Base-by-base conservation (phyloP, 2,888 invertebrate species). In the Torymus aiolomorphi region DNA sequence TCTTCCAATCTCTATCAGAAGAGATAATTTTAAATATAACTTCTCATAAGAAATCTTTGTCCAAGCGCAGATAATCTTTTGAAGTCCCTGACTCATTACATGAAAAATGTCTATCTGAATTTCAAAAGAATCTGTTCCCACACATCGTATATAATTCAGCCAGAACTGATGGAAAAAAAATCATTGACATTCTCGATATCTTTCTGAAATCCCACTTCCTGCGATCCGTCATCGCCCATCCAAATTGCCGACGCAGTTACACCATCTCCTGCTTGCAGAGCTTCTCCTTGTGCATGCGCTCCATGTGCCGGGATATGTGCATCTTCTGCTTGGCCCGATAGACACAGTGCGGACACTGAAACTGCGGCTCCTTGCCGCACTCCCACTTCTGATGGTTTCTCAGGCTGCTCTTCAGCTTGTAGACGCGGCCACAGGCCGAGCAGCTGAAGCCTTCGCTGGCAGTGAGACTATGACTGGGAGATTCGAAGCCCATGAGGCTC, bases 371-470 rank as follows among this genome's bases (percentile, higher is more conserved):
- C 82, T 91, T 91, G 72, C 91, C 90, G 81, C 91, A 91, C 83
- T 91, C 90, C 81, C 88, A 87, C 62, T 86, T 87, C 71, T 85
- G 86, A 81, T 91, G 91, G 66, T 90, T 89, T 66, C 87, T 82
- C 61, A 91, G 84, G 56, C 89, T 88, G 78, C 86, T 84, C 63
- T 85, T 84, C 16, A 87, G 86, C 76, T 87, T 88, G 84, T 91
- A 91, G 80, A 94, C 93, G 85, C 95, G 92, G 81, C 95, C 95
- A 91, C 96, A 96, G 88, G 94, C 94, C 81, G 94, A 93, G 90
- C 95, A 95, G 67, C 93, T 92, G 92, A 94, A 95, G 85, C 92
- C 91, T 3, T 83, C 82, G 67, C 75, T 78, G 12, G 78, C 20
- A 24, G 73, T 70, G 20, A 72, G 31, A 24, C 54, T 76, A 16